Conservation (phyloP, 2,113 vertebrate species). For the Micromys minutus region DNA sequence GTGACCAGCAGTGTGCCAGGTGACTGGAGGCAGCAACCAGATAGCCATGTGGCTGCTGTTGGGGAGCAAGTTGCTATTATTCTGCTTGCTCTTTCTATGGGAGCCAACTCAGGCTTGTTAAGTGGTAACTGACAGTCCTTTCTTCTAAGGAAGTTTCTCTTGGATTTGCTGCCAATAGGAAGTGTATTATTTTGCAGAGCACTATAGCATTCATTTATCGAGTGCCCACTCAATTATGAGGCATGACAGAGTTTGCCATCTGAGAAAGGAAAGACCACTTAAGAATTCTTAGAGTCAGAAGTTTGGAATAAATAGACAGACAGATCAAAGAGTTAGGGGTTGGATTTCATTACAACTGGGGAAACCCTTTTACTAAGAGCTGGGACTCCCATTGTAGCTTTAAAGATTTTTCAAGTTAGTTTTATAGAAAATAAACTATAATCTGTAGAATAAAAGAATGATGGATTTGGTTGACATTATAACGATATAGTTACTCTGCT, state of each 20-base stretch:
- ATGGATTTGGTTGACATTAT: neutral
- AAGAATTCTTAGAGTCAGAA: constrained; percentile 76
- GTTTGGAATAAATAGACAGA: constrained; percentile 65
- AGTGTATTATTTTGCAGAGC: constrained; percentile 70
- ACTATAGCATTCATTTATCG: constrained; percentile 72
- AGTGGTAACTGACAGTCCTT: constrained; percentile 74
- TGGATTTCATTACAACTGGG: constrained; percentile 33
- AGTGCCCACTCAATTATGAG: constrained; percentile 78
- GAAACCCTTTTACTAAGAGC: constrained; percentile 37
- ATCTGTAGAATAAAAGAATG: constrained; percentile 29
- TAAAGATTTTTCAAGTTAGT: constrained; percentile 40
- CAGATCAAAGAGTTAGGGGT: constrained; percentile 68
- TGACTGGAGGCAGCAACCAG: constrained; percentile 48
- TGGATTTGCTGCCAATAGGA: constrained; percentile 75
- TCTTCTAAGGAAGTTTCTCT: constrained; percentile 75
- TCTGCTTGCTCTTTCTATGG: constrained; percentile 65
- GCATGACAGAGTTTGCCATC: constrained; percentile 72
- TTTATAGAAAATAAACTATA: neutral
- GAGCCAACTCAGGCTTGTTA: constrained; percentile 74
- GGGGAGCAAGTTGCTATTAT: constrained; percentile 32
- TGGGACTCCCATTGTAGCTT: constrained; percentile 34
- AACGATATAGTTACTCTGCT: neutral
- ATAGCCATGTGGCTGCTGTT: neutral
- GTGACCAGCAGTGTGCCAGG: constrained; percentile 26
- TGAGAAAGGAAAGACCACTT: constrained; percentile 71